phyloP scores from a whole-genome alignment of 2,888 invertebrate species.

The Lamproptera curius region DNA sequence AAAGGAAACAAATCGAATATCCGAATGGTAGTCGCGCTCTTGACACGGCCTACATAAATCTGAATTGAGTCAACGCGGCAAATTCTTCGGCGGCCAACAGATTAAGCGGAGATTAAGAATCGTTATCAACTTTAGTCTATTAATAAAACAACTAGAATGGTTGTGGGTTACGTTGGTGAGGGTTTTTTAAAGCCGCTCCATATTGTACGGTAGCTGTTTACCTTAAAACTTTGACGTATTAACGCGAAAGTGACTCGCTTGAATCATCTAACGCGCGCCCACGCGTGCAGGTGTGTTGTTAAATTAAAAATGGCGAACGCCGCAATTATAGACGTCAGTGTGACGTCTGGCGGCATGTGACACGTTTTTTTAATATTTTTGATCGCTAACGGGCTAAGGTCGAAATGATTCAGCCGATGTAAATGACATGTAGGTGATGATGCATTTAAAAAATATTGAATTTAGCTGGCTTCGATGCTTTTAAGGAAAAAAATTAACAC shows the following conservation, averaged over 20 bases:
- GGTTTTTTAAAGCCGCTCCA: constrained; percentile 19
- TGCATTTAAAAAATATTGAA: too few species aligned
- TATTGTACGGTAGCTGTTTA: constrained; percentile 14
- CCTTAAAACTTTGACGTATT: constrained; percentile 14
- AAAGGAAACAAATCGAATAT: constrained; percentile 32
- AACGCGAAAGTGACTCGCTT: constrained; percentile 11
- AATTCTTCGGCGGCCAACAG: constrained; percentile 30
- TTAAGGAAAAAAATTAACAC: too few species aligned
- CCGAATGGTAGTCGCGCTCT: constrained; percentile 34
- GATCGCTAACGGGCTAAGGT: too few species aligned
- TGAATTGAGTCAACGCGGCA: constrained; percentile 35
- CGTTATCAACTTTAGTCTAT: constrained; percentile 19
- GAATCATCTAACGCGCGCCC: constrained; percentile 6
- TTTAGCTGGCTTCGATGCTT: too few species aligned
- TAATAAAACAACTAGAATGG: constrained; percentile 16
- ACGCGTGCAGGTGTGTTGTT: constrained; percentile 4
- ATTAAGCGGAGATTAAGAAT: constrained; percentile 37
- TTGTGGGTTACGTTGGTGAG: constrained; percentile 12
- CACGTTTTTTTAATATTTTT: too few species aligned
- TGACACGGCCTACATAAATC: constrained; percentile 31
- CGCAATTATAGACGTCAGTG: not conserved
- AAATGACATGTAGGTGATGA: too few species aligned
- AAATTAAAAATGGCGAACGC: not conserved
- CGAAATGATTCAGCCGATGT: too few species aligned
- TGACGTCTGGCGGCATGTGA: not conserved